Evolutionary conservation across 2,888 invertebrate genomes (phyloP), one percentile per base, ranked within the genome.

Genomic region (Luperina nickerlii): DNA sequence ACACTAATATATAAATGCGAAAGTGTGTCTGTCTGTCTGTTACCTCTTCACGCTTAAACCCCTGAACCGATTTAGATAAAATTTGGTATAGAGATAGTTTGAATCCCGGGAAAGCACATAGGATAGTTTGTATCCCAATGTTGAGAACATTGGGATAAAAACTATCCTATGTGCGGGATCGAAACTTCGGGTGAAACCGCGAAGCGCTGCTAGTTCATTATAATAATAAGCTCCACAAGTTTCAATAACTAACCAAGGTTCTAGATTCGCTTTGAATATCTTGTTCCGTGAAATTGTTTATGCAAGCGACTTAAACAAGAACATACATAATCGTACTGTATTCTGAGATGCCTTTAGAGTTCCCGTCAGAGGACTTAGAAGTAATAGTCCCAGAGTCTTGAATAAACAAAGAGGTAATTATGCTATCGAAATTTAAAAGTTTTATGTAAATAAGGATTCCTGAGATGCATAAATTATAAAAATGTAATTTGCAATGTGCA

Each of bases 231-330:
- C 27, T 27, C 11, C 1, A 51, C 18, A 32, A 79, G 15, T 32
- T 66, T 60, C 11, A 66, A 27, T 38, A 60, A 32, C 8, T 2
- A 27, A n/a, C 32, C 24, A 27, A 38, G 27, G n/a, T 60, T 66
- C n/a, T 67, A 81, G 15, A 79, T 48, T 27, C 13, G 20, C 42
- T 81, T 81, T 67, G 74, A 79, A 42, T 66, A 79, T 42, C 27
- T 24, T 20, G 51, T 74, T 62, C 20, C 51, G 67, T 74, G 79
- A 57, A 51, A 81, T 54, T n/a, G 60, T 67, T 80, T 74, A 81
- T 81, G 74, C 42, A 62, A 1, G 60, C n/a, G 32, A 2, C 15
- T 24, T 54, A 54, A 54, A 81, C 67, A 67, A 54, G 79, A 74
- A 67, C 74, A 51, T 74, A 67, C 51, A 81, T 67, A 74, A 79